A percentile compares a stretch with the other conserved stretches of the same genome.
These are phyloP conservation scores for Drosophila bipectinata DNA, from an alignment of 1,140 invertebrate genomes.

Conservation along the genomic window DNA sequence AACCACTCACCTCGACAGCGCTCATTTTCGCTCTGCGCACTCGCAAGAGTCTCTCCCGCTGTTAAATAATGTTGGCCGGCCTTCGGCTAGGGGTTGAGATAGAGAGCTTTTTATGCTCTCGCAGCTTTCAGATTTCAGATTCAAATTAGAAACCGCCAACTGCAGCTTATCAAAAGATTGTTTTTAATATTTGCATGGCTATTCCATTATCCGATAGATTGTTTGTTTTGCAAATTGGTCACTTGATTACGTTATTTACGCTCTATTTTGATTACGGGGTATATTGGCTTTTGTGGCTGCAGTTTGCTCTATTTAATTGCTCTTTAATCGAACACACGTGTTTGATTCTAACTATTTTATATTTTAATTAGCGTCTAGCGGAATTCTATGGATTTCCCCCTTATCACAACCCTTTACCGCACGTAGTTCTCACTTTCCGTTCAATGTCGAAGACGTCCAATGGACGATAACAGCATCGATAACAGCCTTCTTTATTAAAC, in stretches of 20 bases:
- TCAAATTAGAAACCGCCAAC: constrained; percentile 12
- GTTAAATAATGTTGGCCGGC: not conserved
- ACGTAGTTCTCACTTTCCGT: constrained; percentile 1
- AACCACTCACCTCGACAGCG: constrained; percentile 50
- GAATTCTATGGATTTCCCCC: constrained; percentile 1
- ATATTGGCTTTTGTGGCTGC: not conserved
- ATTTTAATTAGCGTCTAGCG: constrained; percentile 1
- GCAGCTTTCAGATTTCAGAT: constrained; percentile 25
- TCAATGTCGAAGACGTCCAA: constrained; percentile 1
- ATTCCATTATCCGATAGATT: not conserved
- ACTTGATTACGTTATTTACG: not conserved
- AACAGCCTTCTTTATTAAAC: constrained; percentile 6
- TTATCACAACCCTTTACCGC: constrained; percentile 2
- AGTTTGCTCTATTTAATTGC: not conserved
- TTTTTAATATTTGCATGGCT: not conserved
- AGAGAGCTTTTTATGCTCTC: constrained; percentile 31
- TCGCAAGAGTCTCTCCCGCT: constrained; percentile 10
- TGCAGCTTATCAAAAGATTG: constrained; percentile 10
- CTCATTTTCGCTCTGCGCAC: constrained; percentile 53
- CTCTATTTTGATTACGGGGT: not conserved
- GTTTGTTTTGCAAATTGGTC: constrained; percentile 9
- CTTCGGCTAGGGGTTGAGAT: not conserved
- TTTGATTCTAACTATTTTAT: not conserved
- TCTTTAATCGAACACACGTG: constrained; percentile 4
- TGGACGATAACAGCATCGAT: not conserved